These are phyloP conservation scores for Sinocyclocheilus rhinocerous DNA, from an alignment of 2,113 vertebrate species.

Conservation along the genomic window DNA sequence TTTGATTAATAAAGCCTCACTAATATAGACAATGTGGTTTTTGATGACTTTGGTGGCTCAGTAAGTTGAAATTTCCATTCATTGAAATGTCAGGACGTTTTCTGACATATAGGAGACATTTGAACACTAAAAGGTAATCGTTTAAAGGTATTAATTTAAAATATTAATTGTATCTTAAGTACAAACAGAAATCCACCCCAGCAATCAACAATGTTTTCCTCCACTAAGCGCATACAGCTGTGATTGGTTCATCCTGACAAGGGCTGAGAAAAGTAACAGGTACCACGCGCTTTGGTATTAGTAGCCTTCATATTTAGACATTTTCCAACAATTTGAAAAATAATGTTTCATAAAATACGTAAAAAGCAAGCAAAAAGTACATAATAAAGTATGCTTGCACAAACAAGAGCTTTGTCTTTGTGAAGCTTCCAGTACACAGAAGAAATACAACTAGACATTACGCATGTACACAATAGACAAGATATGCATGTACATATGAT, in stretches of 20 bases:
- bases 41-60: neutral
- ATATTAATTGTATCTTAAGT: neutral
- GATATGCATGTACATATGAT: neutral
- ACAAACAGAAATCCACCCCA: neutral
- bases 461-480: neutral
- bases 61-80: neutral
- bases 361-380: neutral
- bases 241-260: no score
- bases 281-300: neutral
- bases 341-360: neutral
- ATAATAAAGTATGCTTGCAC: neutral
- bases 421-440: neutral
- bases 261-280: neutral
- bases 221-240: neutral
- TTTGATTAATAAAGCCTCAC: constrained; percentile 61
- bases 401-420: neutral
- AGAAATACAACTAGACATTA: neutral
- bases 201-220: no score
- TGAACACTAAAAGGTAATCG: neutral
- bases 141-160: neutral
- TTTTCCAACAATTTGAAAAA: neutral
- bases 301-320: neutral
- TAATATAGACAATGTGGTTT: neutral
- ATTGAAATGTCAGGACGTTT: neutral
- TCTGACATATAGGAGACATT: neutral